Evolutionary conservation across 2,888 invertebrate species (phyloP).

Genomic region (Petrolisthes cinctipes): DNA sequence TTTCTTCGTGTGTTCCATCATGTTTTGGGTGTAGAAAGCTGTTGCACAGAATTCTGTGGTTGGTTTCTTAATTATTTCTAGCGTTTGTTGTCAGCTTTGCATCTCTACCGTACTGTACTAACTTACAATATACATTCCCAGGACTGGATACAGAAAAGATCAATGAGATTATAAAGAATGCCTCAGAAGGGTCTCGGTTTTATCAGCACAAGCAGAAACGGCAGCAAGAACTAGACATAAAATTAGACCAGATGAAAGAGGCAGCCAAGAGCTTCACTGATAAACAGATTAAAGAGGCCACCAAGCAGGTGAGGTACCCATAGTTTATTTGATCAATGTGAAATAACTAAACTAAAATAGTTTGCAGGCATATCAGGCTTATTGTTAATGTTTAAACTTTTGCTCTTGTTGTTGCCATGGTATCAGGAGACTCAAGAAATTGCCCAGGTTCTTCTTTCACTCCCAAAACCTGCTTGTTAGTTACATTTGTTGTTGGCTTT

Average conservation of each 20-base stretch:
- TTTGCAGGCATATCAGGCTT: too few species aligned
- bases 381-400: too few species aligned
- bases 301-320: conserved; percentile 11
- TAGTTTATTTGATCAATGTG: background rate
- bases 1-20: background rate
- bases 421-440: too few species aligned
- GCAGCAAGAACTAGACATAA: conserved; percentile 71
- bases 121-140: conserved; percentile 11
- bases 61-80: background rate
- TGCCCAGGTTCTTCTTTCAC: too few species aligned
- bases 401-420: too few species aligned
- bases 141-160: conserved; percentile 61
- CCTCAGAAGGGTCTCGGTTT: conserved; percentile 73
- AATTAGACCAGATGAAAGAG: conserved; percentile 70
- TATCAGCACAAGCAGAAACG: conserved; percentile 73
- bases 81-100: background rate
- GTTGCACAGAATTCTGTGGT: too few species aligned
- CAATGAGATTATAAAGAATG: conserved; percentile 69
- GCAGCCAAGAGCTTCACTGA: conserved; percentile 68
- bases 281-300: conserved; percentile 68
- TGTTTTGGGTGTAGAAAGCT: too few species aligned
- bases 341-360: background rate
- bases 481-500: too few species aligned
- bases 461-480: too few species aligned
- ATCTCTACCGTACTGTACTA: too few species aligned